These are phyloP conservation scores for Carassius auratus DNA, from an alignment of 2,113 vertebrate species.

Conservation along the genomic window DNA sequence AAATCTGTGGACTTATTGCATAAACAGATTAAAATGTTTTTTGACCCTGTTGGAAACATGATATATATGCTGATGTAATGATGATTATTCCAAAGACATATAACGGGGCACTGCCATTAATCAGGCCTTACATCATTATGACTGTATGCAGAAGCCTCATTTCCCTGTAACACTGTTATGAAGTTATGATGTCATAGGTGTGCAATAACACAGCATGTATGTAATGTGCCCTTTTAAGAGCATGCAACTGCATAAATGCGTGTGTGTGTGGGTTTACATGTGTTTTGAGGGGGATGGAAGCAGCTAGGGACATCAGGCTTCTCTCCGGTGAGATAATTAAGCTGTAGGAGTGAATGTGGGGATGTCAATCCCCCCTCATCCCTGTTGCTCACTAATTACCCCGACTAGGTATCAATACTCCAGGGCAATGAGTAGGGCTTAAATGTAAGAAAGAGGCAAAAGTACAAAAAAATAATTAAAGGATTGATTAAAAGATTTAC, in stretches of 20 bases:
- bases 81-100: conserved; percentile 15
- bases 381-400: conserved; percentile 35
- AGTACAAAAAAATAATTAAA: background rate
- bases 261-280: conserved; percentile 1
- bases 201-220: conserved; percentile 23
- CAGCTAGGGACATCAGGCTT: background rate
- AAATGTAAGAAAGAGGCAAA: background rate
- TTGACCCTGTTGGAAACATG: background rate
- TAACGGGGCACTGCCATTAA: background rate
- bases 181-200: conserved; percentile 29
- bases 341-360: conserved; percentile 6
- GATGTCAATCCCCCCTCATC: conserved; percentile 15
- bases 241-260: background rate
- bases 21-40: background rate
- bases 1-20: background rate
- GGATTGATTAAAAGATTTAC: background rate
- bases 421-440: background rate
- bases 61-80: conserved; percentile 22
- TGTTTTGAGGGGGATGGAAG: background rate
- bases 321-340: conserved; percentile 42
- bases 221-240: conserved; percentile 11
- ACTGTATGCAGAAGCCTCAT: conserved; percentile 3
- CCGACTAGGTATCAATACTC: conserved; percentile 7
- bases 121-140: conserved; percentile 22
- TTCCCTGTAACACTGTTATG: conserved; percentile 15